Percentiles rank a stretch among this genome's conserved stretches.
phyloP scores from a whole-genome alignment of 2,888 invertebrate genomes.

The Acronicta leporina region DNA sequence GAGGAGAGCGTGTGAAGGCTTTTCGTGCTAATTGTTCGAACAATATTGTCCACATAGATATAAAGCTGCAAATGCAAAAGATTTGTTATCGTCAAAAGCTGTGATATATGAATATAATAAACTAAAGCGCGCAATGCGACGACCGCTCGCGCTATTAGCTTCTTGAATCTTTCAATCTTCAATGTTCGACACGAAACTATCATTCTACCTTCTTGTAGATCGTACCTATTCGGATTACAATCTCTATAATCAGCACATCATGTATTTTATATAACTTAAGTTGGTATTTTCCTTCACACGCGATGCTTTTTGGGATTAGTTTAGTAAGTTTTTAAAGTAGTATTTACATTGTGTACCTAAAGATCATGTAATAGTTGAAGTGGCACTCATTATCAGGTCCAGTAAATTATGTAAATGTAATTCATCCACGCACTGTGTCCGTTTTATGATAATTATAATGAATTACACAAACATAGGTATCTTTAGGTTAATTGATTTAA shows the following conservation, averaged over 20 bases:
- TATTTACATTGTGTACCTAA: slow-evolving; percentile 29
- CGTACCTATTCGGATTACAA: slow-evolving; percentile 62
- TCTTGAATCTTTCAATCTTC: slow-evolving; percentile 66
- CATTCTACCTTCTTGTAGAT: slow-evolving; percentile 67
- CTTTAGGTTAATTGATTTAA: slow-evolving; percentile 48
- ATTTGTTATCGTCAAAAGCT: slow-evolving; percentile 90
- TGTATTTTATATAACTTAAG: slow-evolving; percentile 74
- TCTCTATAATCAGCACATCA: slow-evolving; percentile 83
- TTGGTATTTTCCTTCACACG: slow-evolving; percentile 50
- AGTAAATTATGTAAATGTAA: slow-evolving; percentile 20
- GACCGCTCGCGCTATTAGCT: slow-evolving; percentile 78
- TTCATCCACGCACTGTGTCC: slow-evolving; percentile 43
- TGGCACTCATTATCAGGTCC: slow-evolving; percentile 39
- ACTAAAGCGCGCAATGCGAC: slow-evolving; percentile 77
- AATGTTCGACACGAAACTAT: slow-evolving; percentile 67
- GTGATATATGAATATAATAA: slow-evolving; percentile 87
- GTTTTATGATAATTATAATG: slow-evolving; percentile 26
- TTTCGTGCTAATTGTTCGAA: slow-evolving; percentile 83
- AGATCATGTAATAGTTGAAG: slow-evolving; percentile 46
- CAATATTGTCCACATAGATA: slow-evolving; percentile 80
- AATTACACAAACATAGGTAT: slow-evolving; percentile 37
- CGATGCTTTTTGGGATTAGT: slow-evolving; percentile 55
- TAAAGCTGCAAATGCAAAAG: slow-evolving; percentile 88
- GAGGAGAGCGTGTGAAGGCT: slow-evolving; percentile 42
- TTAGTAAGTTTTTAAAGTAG: slow-evolving; percentile 35